Conservation (phyloP, 37 sponge, comb jelly and placozoan genomes). For the Haliclona indistincta region DNA sequence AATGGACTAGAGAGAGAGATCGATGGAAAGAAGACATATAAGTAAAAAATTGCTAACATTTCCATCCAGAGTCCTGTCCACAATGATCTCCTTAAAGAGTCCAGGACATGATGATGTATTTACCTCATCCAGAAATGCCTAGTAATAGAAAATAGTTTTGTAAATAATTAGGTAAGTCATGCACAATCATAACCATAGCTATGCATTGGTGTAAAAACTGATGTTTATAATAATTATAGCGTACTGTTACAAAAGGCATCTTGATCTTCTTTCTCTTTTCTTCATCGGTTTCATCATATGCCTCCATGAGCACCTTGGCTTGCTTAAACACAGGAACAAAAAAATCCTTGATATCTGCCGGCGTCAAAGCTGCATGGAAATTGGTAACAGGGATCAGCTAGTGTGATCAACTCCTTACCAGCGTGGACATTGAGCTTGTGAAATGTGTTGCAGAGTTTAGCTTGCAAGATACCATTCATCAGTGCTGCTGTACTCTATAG, state of each 20-base stretch:
- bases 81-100: conserved; percentile 86
- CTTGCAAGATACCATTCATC: conserved; percentile 39
- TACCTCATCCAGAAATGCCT: conserved; percentile 93
- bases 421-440: conserved; percentile 81
- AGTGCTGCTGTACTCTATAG: conserved; percentile 46
- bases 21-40: conserved; percentile 22
- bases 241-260: conserved; percentile 62
- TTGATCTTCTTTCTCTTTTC: background rate
- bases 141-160: background rate
- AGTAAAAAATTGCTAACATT: conserved; percentile 43
- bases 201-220: too few relatives aligned
- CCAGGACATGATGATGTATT: conserved; percentile 90
- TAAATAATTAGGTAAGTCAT: background rate
- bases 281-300: conserved; percentile 9
- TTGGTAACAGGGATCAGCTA: background rate
- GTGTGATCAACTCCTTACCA: background rate
- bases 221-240: too few relatives aligned
- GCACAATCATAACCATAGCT: too few relatives aligned
- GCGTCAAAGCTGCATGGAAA: conserved; percentile 72
- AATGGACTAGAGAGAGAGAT: conserved; percentile 45
- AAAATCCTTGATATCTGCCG: conserved; percentile 51
- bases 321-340: conserved; percentile 47
- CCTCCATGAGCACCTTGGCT: conserved; percentile 27
- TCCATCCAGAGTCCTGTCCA: conserved; percentile 87
- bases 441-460: conserved; percentile 49